phyloP scores from a whole-genome alignment of 1,140 invertebrate species.

The Procambarus virginalis region DNA sequence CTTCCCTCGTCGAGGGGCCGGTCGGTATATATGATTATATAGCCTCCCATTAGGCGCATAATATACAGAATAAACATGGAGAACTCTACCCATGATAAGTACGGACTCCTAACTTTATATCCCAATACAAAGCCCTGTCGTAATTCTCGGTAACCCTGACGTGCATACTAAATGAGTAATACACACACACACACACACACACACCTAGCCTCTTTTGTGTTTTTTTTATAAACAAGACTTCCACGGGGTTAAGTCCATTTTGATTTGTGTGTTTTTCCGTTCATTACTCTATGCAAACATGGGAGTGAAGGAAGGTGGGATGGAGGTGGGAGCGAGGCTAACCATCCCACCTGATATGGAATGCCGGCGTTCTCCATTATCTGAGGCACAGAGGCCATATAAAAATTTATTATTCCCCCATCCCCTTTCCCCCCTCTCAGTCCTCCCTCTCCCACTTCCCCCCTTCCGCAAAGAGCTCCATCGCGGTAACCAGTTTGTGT shows the following conservation, averaged over 20 bases:
- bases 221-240: constrained; percentile 17
- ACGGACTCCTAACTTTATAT: constrained; percentile 16
- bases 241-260: constrained; percentile 4
- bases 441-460: constrained; percentile 34
- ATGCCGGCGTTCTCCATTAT: constrained; percentile 67
- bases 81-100: too few relatives aligned
- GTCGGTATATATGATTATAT: too few relatives aligned
- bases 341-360: constrained; percentile 65
- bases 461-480: constrained; percentile 63
- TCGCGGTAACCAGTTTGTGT: constrained; percentile 38
- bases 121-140: constrained; percentile 13
- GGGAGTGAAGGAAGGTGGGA: constrained; percentile 2
- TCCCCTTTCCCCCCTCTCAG: constrained; percentile 8
- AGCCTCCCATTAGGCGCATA: too few relatives aligned
- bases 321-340: constrained; percentile 49
- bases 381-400: constrained; percentile 68
- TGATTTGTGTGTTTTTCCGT: background rate
- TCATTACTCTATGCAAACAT: background rate
- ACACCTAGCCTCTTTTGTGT: background rate
- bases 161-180: constrained; percentile 60
- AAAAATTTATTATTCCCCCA: constrained; percentile 69
- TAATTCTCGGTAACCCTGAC: constrained; percentile 50
- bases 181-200: constrained; percentile 6
- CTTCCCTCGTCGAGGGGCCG: background rate
- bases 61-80: too few relatives aligned